A percentile compares a stretch with the other conserved stretches of the same genome.
Conservation (phyloP, 2,797 vertebrate genomes). For the Cyprinella venusta region DNA sequence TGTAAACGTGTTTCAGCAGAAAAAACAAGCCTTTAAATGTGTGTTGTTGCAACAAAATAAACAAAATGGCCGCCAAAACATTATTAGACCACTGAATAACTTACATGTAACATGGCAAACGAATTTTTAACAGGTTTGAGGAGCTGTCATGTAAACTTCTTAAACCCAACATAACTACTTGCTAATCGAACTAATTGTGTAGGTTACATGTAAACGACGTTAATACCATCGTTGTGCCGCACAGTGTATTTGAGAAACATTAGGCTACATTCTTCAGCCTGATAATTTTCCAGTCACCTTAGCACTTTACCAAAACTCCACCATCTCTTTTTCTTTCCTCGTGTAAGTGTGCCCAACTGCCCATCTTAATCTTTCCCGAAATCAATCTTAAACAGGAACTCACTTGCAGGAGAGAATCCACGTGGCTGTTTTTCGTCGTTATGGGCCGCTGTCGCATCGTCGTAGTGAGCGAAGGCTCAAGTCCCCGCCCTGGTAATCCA, state of each 20-base stretch:
- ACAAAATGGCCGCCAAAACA: not conserved
- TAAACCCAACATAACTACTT: not conserved
- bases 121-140: not conserved
- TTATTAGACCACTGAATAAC: too few species aligned
- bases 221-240: not conserved
- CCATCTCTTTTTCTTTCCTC: not conserved
- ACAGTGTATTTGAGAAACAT: not conserved
- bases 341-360: not conserved
- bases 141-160: not conserved
- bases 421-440: slow-evolving; percentile 68
- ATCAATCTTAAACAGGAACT: slow-evolving; percentile 64
- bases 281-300: not conserved
- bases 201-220: too few species aligned
- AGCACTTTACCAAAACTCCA: slow-evolving; percentile 17
- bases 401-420: slow-evolving; percentile 70
- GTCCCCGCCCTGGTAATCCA: slow-evolving; percentile 54
- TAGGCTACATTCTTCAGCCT: not conserved
- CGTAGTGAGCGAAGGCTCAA: slow-evolving; percentile 49
- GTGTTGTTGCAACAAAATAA: not conserved
- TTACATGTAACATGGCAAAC: too few species aligned
- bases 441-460: slow-evolving; percentile 49
- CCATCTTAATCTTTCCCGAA: slow-evolving; percentile 49
- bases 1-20: not conserved
- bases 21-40: not conserved
- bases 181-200: not conserved